Conservation (phyloP, 2,888 invertebrate genomes). For the Drosophila buzzatii region DNA sequence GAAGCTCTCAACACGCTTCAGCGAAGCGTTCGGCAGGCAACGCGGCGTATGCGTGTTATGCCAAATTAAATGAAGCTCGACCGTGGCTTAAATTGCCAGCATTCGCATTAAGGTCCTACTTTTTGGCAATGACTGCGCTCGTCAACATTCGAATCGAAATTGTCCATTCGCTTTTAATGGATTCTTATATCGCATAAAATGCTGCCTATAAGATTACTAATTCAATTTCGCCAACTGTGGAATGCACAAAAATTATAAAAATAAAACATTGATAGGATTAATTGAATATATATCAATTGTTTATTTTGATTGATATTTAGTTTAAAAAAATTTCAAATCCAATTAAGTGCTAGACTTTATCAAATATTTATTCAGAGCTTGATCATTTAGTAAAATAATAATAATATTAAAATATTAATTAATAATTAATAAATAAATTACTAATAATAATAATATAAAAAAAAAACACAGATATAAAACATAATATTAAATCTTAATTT, state of each 20-base stretch:
- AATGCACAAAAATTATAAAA: background rate
- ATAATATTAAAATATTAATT: too few species aligned
- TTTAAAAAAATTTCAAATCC: too few species aligned
- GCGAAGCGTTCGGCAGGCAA: slow-evolving; percentile 67
- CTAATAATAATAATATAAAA: too few species aligned
- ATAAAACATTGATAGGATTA: background rate
- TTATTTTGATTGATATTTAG: background rate
- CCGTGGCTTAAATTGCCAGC: slow-evolving; percentile 30
- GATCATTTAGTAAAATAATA: too few species aligned
- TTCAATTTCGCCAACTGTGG: background rate
- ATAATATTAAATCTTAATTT: too few species aligned
- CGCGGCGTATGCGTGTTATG: slow-evolving; percentile 75
- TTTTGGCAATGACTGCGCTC: slow-evolving; percentile 34
- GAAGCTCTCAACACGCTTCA: slow-evolving; percentile 78
- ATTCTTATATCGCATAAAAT: background rate
- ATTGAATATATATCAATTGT: background rate
- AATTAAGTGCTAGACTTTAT: too few species aligned
- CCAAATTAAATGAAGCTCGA: slow-evolving; percentile 64
- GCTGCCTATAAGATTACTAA: background rate
- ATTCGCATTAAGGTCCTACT: slow-evolving; percentile 4
- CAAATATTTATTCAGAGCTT: too few species aligned
- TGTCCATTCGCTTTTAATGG: slow-evolving; percentile 26
- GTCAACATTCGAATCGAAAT: slow-evolving; percentile 27
- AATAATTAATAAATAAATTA: too few species aligned
- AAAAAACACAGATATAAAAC: too few species aligned